Evolutionary conservation across 2,797 vertebrate species (phyloP).

Genomic region (Myripristis murdjan): DNA sequence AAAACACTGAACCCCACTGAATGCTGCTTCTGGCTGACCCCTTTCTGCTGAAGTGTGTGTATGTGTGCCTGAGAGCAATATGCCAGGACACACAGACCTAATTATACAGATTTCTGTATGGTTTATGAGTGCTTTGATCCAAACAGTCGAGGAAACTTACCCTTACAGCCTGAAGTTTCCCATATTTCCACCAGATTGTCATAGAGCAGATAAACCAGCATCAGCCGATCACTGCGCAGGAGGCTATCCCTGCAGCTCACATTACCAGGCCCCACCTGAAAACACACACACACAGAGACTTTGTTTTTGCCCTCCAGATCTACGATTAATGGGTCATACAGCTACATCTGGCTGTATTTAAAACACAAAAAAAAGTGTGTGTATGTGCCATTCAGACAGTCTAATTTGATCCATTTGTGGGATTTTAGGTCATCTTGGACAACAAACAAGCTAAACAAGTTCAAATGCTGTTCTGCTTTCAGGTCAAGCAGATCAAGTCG

Average conservation of each 20-base stretch:
- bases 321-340: too few relatives aligned
- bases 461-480: not conserved
- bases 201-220: slow-evolving; percentile 88
- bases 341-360: too few relatives aligned
- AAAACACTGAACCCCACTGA: too few relatives aligned
- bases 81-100: too few relatives aligned
- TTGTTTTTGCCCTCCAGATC: too few relatives aligned
- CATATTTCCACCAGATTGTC: slow-evolving; percentile 87
- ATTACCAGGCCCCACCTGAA: slow-evolving; percentile 87
- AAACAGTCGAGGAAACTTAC: slow-evolving; percentile 81
- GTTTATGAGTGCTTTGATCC: not conserved
- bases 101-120: not conserved
- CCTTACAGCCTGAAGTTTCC: slow-evolving; percentile 84
- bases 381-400: too few relatives aligned
- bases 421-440: too few relatives aligned
- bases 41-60: too few relatives aligned
- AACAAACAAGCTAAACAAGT: not conserved
- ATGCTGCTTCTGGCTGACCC: too few relatives aligned
- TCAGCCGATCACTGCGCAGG: slow-evolving; percentile 91
- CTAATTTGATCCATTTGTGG: too few relatives aligned
- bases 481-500: not conserved
- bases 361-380: too few relatives aligned
- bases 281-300: slow-evolving; percentile 45
- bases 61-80: too few relatives aligned
- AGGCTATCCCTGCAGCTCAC: slow-evolving; percentile 90